phyloP scores from a whole-genome alignment of 2,113 vertebrate genomes.

The Ictidomys tridecemlineatus region DNA sequence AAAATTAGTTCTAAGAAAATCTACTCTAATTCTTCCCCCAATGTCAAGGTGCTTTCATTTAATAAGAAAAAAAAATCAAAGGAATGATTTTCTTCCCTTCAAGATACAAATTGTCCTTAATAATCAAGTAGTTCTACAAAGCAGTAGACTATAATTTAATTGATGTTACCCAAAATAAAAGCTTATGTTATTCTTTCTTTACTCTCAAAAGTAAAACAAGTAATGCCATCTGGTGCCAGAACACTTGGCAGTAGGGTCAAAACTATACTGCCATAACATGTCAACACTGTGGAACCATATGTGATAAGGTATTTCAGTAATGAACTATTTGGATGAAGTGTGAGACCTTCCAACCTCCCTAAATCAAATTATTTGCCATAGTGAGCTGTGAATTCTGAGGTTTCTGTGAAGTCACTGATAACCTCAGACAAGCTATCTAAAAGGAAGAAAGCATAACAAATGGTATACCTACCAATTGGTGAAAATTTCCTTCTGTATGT shows the following conservation, averaged over 20 bases:
- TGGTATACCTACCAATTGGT: slow-evolving; percentile 94
- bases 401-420: slow-evolving; percentile 62
- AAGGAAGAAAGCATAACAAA: slow-evolving; percentile 57
- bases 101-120: slow-evolving; percentile 40
- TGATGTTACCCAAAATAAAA: slow-evolving; percentile 51
- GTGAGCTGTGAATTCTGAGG: slow-evolving; percentile 62
- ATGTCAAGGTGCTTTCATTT: slow-evolving; percentile 42
- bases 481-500: slow-evolving; percentile 99
- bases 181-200: not conserved
- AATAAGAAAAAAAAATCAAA: not conserved
- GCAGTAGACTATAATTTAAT: slow-evolving; percentile 24
- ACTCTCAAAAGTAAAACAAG: slow-evolving; percentile 26
- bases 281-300: not conserved
- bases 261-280: not conserved
- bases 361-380: slow-evolving; percentile 55
- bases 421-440: slow-evolving; percentile 64
- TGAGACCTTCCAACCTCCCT: slow-evolving; percentile 40
- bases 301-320: not conserved
- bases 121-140: slow-evolving; percentile 50
- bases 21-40: slow-evolving; percentile 48
- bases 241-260: not conserved
- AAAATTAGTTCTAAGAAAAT: slow-evolving; percentile 61
- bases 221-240: not conserved
- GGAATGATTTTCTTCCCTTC: slow-evolving; percentile 60
- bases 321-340: slow-evolving; percentile 39